Evolutionary conservation across 2,113 vertebrate genomes (phyloP).

Genomic region (Speoplatyrhinus poulsoni): DNA sequence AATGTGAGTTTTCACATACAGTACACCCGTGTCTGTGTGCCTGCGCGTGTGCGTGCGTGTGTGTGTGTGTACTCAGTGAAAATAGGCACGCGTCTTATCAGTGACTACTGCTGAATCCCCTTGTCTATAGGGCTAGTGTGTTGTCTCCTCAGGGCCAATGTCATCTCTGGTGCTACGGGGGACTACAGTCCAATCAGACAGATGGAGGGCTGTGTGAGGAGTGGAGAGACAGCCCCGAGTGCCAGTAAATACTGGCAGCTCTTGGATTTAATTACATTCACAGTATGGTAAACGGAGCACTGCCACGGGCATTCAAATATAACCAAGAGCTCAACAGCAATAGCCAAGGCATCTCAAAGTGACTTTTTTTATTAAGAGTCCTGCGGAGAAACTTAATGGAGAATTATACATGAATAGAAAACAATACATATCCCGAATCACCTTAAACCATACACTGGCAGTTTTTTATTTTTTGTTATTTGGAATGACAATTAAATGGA

Average conservation of each 20-base stretch:
- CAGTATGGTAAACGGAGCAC: slow-evolving; percentile 76
- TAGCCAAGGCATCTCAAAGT: slow-evolving; percentile 35
- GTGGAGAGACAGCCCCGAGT: slow-evolving; percentile 42
- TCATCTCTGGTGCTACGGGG: slow-evolving; percentile 61
- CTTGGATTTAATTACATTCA: slow-evolving; percentile 81
- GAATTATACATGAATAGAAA: slow-evolving; percentile 34
- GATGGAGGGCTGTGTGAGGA: slow-evolving; percentile 74
- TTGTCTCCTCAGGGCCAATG: slow-evolving; percentile 50
- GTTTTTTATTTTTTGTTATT: background rate
- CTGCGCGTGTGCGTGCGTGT: background rate
- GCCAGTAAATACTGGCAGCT: slow-evolving; percentile 77
- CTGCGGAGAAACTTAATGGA: slow-evolving; percentile 47
- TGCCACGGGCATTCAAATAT: slow-evolving; percentile 65
- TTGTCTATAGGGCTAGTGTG: slow-evolving; percentile 56
- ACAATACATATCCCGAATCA: background rate
- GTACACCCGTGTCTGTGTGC: no score
- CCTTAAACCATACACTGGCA: background rate
- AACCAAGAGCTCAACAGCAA: slow-evolving; percentile 53
- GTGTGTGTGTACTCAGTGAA: background rate
- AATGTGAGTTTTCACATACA: no score
- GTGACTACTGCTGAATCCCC: slow-evolving; percentile 31
- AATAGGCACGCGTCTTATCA: slow-evolving; percentile 2
- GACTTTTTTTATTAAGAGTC: slow-evolving; percentile 37
- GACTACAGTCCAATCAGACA: slow-evolving; percentile 76
- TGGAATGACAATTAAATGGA: no score